Evolutionary conservation across 1,140 invertebrate species (phyloP), one percentile per base, ranked within the genome.

Genomic region (Drosophila takahashii): DNA sequence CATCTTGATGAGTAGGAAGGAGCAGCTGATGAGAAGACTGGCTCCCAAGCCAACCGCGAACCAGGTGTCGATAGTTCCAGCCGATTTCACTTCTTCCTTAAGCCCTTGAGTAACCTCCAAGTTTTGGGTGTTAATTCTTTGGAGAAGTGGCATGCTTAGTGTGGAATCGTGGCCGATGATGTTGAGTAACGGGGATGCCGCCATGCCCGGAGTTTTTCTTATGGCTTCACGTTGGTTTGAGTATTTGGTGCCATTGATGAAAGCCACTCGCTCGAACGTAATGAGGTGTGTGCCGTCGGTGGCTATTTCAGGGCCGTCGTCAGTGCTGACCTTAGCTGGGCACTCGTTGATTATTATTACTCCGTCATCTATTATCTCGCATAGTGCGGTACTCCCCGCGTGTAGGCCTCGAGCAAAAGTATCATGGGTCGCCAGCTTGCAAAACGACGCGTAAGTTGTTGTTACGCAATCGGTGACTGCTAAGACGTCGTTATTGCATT

Each of bases 381-480:
- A 7, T 29, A 22, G 22, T 2, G 22, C 27, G 8, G 50, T 52
- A 4, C 34, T 37, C 6, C 11, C 18, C 16, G 34, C 41, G 10
- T 34, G 27, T 22, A 58, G 41, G 27, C 54, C 41, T 58, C 39
- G 11, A 45, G 39, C 39, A 11, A 39, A 32, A 18, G 27, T 57
- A 22, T 29, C 27, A 29, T 29, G 27, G 27, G 6, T 10, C 1
- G 56, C 27, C 4, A 58, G 27, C 16, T 58, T 47, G 7, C 29
- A 36, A 4, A 34, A 58, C 8, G 11, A 45, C n/a, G 41, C 41
- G 11, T 52, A 52, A 26, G 34, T 37, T 52, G 50, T 52, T 52
- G 16, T 16, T 39, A 53, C 18, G 51, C 74, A 66, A 15, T 66
- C 61, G 26, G 67, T 53, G 57, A 77, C 56, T 41, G 67, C 50